A percentile compares a stretch with the other conserved stretches of the same genome.
Conservation (phyloP, 1,140 invertebrate species). For the Reticulitermes speratus region DNA sequence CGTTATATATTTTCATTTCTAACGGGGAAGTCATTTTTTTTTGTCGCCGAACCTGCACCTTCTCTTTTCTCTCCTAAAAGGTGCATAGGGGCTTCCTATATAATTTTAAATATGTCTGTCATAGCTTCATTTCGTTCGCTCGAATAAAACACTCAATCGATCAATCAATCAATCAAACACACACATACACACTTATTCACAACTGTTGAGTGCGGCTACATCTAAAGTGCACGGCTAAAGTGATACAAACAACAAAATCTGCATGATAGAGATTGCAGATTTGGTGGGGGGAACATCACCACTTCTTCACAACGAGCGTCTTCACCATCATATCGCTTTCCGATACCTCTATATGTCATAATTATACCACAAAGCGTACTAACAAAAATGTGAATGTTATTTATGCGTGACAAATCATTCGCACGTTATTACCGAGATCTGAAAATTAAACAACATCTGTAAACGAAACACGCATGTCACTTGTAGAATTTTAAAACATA, state of each 20-base stretch:
- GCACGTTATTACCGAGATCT: too few relatives aligned
- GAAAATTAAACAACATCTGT: too few relatives aligned
- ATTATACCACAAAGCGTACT: too few relatives aligned
- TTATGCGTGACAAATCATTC: too few relatives aligned
- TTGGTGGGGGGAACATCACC: constrained; percentile 17
- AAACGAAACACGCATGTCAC: too few relatives aligned
- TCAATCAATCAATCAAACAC: not conserved
- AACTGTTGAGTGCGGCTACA: constrained; percentile 32
- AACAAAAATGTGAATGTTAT: too few relatives aligned
- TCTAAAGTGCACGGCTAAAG: constrained; percentile 31
- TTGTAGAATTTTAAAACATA: too few relatives aligned
- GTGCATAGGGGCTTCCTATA: not conserved
- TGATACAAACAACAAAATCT: constrained; percentile 32
- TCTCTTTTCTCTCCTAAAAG: not conserved
- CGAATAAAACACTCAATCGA: not conserved
- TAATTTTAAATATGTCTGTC: not conserved
- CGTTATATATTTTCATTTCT: not conserved
- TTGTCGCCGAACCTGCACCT: not conserved
- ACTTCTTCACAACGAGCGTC: not conserved
- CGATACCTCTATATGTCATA: not conserved
- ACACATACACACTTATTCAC: constrained; percentile 23
- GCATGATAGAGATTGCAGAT: constrained; percentile 20
- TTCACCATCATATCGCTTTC: not conserved
- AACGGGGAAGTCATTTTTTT: not conserved
- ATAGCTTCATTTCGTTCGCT: not conserved